phyloP scores from a whole-genome alignment of 2,113 vertebrate species.

The Camelus dromedarius region DNA sequence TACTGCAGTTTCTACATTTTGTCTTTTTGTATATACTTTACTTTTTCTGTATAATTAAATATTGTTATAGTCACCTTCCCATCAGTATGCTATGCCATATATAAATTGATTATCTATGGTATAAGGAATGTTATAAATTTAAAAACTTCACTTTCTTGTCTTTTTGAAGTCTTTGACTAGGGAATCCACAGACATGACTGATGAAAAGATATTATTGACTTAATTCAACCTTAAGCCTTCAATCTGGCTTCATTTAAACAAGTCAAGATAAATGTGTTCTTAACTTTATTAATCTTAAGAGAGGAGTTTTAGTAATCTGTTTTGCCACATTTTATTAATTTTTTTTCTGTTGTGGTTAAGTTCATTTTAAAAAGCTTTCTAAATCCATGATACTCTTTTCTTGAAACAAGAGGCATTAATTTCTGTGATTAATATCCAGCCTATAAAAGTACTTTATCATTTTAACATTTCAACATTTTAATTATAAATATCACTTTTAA shows the following conservation, averaged over 20 bases:
- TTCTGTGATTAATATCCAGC: background rate
- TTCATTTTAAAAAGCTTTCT: slow-evolving; percentile 53
- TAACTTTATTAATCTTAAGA: slow-evolving; percentile 18
- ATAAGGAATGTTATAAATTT: slow-evolving; percentile 22
- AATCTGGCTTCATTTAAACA: slow-evolving; percentile 54
- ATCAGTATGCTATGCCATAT: slow-evolving; percentile 4
- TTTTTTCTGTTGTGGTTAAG: slow-evolving; percentile 21
- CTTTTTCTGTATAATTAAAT: background rate
- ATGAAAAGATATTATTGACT: slow-evolving; percentile 21
- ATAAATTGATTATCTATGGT: background rate
- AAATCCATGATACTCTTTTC: background rate
- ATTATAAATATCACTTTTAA: slow-evolving; percentile 49
- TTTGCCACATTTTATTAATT: slow-evolving; percentile 19
- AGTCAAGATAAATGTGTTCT: slow-evolving; percentile 48
- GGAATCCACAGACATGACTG: background rate
- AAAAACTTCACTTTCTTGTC: background rate
- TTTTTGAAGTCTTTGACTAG: slow-evolving; percentile 45
- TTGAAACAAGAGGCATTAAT: slow-evolving; percentile 50
- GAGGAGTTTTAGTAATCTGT: background rate
- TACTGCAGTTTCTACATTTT: background rate
- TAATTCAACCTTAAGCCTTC: slow-evolving; percentile 6
- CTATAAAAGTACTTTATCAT: background rate
- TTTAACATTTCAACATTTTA: slow-evolving; percentile 20
- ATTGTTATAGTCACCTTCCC: background rate
- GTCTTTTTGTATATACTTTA: background rate